Evolutionary conservation across 2,797 vertebrate species (phyloP), one percentile per base, ranked within the genome.

Genomic region (Fistularia tabacaria): DNA sequence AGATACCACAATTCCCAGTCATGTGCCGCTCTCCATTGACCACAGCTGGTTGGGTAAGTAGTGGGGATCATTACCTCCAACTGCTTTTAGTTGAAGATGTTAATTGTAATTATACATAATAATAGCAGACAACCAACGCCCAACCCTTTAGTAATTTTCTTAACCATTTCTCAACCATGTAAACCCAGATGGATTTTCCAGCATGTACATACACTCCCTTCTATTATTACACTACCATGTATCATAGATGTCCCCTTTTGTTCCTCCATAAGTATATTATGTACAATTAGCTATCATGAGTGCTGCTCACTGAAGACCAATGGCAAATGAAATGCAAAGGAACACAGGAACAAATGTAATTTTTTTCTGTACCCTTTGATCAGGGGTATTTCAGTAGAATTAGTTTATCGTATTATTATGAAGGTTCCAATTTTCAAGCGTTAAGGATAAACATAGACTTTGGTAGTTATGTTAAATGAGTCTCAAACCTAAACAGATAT

Each of bases 191-290:
- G 25, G 25, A 3, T 25, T 2, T 25, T 25, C 25, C 25, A 25
- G 25, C 1, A 13, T 10, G 3, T 36, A 64, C 44, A 50, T 7
- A 57, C 39, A 52, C 47, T 36, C 38, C 12, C 51, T 57, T 14
- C 47, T 14, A 57, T 50, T 67, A 46, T 40, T 41, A 38, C 59
- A 48, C 49, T 38, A 67, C 65, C 66, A 51, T 76, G 61, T 64
- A 75, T 87, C 71, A 81, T 63, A 51, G 58, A 69, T 54, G 68
- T 68, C 55, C 65, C 69, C 65, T 65, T 69, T 66, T 69, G 40
- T 63, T 78, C 64, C 54, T 59, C 37, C 43, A 53, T 78, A 76
- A 85, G 76, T 68, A 54, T 59, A 76, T 88, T 83, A 87, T 59
- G 51, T 74, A 68, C 57, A 77, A 85, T 81, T 74, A 77, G 52